Evolutionary conservation across 1,140 invertebrate species (phyloP), one percentile per base, ranked within the genome.

Genomic region (Homalodisca vitripennis): DNA sequence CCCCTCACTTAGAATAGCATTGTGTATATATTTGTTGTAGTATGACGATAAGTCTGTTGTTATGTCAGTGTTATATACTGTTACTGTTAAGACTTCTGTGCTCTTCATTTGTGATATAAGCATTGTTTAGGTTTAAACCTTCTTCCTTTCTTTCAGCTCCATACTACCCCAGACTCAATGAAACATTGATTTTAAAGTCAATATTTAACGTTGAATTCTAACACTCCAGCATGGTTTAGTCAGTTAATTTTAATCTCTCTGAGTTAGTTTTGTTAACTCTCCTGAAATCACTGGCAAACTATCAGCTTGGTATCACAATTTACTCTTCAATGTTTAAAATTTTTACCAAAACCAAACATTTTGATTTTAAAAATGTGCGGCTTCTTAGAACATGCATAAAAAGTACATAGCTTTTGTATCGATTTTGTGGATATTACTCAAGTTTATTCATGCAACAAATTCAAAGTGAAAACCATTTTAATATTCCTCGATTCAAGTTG

Each of bases 31-130:
- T 12, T 60, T 60, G 27, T 60, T 60, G 22, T 27, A 60, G 26
- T 41, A 41, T 41, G 22, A 60, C 27, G 14, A 22, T 10, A 60
- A 3, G 55, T 60, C 55, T 60, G 55, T 60, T 60, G 55, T 60
- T 60, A 60, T 51, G 17, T 41, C 24, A 60, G 55, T 60, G 55
- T 60, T 27, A 27, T 24, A 30, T 27, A 27, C 48, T 51, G 6
- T 60, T 60, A 13, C 55, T 60, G 24, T 26, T 60, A 60, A 24
- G 26, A 27, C 55, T 60, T 60, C 55, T 60, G 55, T 60, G 27
- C 55, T 60, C 48, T 60, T 27, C 22, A 26, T 60, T 27, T 60
- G 55, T 60, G 55, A 60, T 60, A 60, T n/a, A 60, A 60, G 14
- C 24, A 24, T 60, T 26, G 27, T 30, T 29, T 30, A 27, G 27